Conservation (phyloP, 1,140 invertebrate genomes). For the Drosophila persimilis region DNA sequence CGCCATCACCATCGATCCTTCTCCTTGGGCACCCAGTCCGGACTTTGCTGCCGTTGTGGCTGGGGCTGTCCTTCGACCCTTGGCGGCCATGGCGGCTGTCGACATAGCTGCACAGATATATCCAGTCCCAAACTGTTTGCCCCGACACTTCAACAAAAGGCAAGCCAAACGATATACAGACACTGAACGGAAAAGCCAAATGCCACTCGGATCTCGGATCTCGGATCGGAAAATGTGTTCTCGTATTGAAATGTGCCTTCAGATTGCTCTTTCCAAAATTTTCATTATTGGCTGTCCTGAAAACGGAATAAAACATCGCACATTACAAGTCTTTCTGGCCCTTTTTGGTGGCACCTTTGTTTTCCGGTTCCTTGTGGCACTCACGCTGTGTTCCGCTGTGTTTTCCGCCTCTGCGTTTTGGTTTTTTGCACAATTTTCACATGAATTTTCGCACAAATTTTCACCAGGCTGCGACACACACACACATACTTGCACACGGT, state of each 20-base stretch:
- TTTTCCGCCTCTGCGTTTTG: constrained; percentile 2
- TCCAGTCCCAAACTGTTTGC: constrained; percentile 59
- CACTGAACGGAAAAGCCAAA: not conserved
- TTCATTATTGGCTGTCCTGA: too few species aligned
- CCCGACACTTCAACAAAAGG: constrained; percentile 52
- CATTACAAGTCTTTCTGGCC: too few species aligned
- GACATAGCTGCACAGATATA: constrained; percentile 67
- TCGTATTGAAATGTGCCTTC: not conserved
- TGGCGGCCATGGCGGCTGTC: constrained; percentile 58
- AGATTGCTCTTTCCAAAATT: too few species aligned
- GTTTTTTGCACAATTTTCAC: constrained; percentile 26
- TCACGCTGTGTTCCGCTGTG: not conserved
- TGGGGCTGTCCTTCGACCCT: constrained; percentile 49
- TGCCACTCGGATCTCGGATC: too few species aligned
- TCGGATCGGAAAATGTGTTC: too few species aligned
- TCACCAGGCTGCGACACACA: constrained; percentile 18
- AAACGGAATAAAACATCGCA: too few species aligned
- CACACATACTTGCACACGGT: constrained; percentile 35
- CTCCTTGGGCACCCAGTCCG: too few species aligned
- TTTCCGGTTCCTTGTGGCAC: not conserved
- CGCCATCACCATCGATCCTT: too few species aligned
- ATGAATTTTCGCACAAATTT: constrained; percentile 48
- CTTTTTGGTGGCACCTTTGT: too few species aligned
- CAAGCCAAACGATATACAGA: constrained; percentile 9
- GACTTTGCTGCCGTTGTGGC: constrained; percentile 27